A percentile compares a stretch with the other conserved stretches of the same genome.
Evolutionary conservation across 2,797 vertebrate species (phyloP).

Genomic region (Coregonus suidteri): DNA sequence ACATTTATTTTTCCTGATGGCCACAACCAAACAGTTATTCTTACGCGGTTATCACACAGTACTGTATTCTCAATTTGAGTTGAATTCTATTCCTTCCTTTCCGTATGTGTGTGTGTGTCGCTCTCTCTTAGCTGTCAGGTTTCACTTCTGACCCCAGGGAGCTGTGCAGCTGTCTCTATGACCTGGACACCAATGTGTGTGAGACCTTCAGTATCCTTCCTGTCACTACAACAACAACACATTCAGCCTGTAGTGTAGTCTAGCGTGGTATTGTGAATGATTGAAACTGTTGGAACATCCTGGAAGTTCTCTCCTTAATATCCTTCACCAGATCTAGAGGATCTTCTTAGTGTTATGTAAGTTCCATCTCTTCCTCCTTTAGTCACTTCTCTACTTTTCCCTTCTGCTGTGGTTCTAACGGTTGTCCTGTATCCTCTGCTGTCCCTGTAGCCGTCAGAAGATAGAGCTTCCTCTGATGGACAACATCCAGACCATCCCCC

Average conservation of each 20-base stretch:
- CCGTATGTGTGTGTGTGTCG: neutral
- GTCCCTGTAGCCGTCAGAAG: conserved; percentile 83
- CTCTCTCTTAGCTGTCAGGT: conserved; percentile 83
- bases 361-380: conserved; percentile 45
- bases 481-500: conserved; percentile 90
- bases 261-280: too few relatives aligned
- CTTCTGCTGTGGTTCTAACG: neutral
- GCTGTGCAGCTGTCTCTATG: conserved; percentile 94
- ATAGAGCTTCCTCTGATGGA: conserved; percentile 89
- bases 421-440: neutral
- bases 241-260: neutral
- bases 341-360: conserved; percentile 94
- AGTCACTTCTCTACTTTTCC: neutral
- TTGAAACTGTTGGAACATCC: neutral
- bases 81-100: neutral
- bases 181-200: conserved; percentile 91
- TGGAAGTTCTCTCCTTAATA: conserved; percentile 68
- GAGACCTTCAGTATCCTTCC: conserved; percentile 93
- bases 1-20: neutral
- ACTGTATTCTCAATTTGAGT: neutral
- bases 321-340: conserved; percentile 84
- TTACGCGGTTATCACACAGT: neutral
- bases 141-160: conserved; percentile 94
- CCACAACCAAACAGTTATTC: neutral
- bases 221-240: neutral